These are phyloP conservation scores for Lydus trimaculatus DNA, from an alignment of 2,888 invertebrate genomes.

Conservation along the genomic window DNA sequence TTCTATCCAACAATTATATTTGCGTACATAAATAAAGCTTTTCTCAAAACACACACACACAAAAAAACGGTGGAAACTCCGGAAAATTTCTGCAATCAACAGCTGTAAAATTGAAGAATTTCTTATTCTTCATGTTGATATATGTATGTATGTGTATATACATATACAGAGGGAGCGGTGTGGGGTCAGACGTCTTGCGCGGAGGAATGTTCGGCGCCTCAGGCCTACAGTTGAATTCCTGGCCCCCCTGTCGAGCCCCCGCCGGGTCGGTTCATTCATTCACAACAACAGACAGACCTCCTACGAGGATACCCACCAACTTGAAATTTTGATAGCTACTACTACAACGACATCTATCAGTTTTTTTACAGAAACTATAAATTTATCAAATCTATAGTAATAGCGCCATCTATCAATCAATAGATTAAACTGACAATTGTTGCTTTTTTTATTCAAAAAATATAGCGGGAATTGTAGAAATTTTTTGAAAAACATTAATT, in stretches of 20 bases:
- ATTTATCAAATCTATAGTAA: background rate
- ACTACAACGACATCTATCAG: background rate
- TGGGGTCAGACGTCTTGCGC: constrained; percentile 61
- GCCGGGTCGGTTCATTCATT: constrained; percentile 64
- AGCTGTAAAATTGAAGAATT: constrained; percentile 33
- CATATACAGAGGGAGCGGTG: constrained; percentile 38
- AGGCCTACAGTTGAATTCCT: constrained; percentile 65
- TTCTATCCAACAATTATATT: background rate
- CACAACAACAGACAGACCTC: constrained; percentile 62
- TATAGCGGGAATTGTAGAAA: background rate
- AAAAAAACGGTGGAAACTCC: background rate
- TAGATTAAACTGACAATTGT: background rate
- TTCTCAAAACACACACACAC: background rate
- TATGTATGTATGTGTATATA: background rate
- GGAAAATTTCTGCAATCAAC: constrained; percentile 12
- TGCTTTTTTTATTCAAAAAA: too few relatives aligned
- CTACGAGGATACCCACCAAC: constrained; percentile 61
- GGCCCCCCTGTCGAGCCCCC: constrained; percentile 60
- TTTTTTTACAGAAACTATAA: background rate
- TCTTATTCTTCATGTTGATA: too few relatives aligned
- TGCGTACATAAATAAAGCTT: background rate
- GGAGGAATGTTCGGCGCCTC: constrained; percentile 63
- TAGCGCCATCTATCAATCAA: background rate
- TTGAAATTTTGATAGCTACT: background rate
- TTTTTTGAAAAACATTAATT: too few relatives aligned